Evolutionary conservation across 2,888 invertebrate species (phyloP), one percentile per base, ranked within the genome.

Genomic region (Erebia palarica): DNA sequence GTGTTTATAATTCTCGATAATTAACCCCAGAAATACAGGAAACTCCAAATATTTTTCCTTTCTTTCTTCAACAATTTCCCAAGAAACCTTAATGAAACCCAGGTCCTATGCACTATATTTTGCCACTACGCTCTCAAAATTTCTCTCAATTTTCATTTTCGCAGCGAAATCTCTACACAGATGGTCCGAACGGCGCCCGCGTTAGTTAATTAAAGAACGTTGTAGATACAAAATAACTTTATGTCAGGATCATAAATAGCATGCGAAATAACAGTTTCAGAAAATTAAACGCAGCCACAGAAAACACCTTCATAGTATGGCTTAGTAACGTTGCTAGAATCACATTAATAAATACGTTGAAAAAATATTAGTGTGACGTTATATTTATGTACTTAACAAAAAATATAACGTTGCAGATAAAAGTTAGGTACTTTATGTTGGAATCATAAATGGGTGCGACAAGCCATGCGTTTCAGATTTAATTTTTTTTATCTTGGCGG

Each of bases 181-280:
- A 71, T 73, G 75, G 73, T 69, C 68, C 65, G 47, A 57, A 73
- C 60, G 63, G 70, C 69, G 67, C 65, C 67, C 21, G 67, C 69
- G 69, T 70, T 70, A 73, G 68, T 75, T 75, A 75, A 75, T 75
- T 75, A 75, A 75, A 74, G 71, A 72, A 65, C 73, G 69, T 36
- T 71, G 69, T 69, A 73, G 69, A 67, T 61, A 68, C 42, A 57
- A 53, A 71, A 71, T 73, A 70, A 71, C 67, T 73, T 71, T 68
- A 68, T 71, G 67, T 68, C 42, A 16, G 65, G 27, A 69, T 68
- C 67, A 51, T 71, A 67, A 71, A 71, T 67, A 71, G 57, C 14
- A 44, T 27, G 65, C 36, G 58, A 27, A 27, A 27, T 18, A 21
- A 47, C 63, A 63, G 27, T 63, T 57, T 42, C 16, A 53, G 60